Evolutionary conservation across 1,140 invertebrate genomes (phyloP), one percentile per base, ranked within the genome.

Genomic region (Platyscapa corneri): DNA sequence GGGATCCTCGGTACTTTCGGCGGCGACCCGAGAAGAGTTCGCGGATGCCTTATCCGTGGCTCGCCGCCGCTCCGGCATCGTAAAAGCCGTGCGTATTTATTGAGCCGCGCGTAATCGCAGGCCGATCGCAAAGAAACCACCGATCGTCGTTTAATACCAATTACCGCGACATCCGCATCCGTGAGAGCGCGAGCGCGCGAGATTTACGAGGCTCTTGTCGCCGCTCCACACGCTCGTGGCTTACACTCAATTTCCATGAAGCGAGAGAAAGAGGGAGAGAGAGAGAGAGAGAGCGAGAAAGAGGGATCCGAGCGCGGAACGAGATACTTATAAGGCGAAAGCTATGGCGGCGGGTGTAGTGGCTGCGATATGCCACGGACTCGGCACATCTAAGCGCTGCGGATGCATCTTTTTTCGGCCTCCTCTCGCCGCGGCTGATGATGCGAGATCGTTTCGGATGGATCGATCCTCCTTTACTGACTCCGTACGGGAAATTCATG

Each of bases 141-240:
- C 65, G 84, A 86, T 86, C 34, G 80, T 42, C 85, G 85, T 86
- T 86, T 86, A 86, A 86, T 86, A 86, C 85, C 85, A 86, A 86
- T 86, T 86, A 86, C 85, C 85, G 82, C 85, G 85, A 86, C 85
- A 86, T 86, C 77, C 85, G 82, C 77, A 86, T 86, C 85, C 85
- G 81, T 80, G 85, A 86, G 85, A 86, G 85, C 56, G 77, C 60
- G 32, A 12, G 74, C 18, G 82, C 0, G 49, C 18, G 70, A 86
- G 85, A 86, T 86, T 86, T 86, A 86, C 85, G 85, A 86, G 67
- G 49, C 76, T 37, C 70, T 64, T 84, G 56, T 64, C 76, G 83
- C 75, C 23, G 74, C 56, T 74, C 75, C 30, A 60, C 56, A 23
- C 56, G 56, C 56, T 27, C 56, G 49, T 34, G 46, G 60, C 76